Conservation (phyloP, 2,888 invertebrate species). For the Leucania comma region DNA sequence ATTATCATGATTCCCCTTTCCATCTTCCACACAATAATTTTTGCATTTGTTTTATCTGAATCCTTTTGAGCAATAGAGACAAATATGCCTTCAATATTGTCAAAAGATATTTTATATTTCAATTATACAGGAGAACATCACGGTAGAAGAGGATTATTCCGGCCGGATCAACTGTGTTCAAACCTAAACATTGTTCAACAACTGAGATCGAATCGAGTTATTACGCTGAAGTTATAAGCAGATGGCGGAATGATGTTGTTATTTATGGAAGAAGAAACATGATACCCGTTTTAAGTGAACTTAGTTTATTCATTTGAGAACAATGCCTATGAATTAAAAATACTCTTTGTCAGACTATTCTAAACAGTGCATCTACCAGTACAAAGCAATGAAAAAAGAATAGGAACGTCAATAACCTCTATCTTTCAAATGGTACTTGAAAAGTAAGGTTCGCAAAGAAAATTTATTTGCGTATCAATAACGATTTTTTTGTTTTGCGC, state of each 20-base stretch:
- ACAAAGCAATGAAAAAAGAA: too few species aligned
- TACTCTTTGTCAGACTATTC: not conserved
- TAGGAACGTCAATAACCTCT: too few species aligned
- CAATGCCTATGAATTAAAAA: not conserved
- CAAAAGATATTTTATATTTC: conserved; percentile 43
- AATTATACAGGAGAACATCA: conserved; percentile 43
- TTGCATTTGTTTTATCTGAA: not conserved
- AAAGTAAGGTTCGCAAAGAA: too few species aligned
- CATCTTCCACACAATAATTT: conserved; percentile 6
- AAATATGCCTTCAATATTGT: conserved; percentile 32
- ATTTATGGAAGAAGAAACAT: conserved; percentile 13
- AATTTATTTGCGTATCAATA: too few species aligned
- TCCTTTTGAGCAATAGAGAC: conserved; percentile 4
- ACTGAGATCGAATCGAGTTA: conserved; percentile 41
- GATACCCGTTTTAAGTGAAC: not conserved
- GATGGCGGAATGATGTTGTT: conserved; percentile 35
- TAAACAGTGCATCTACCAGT: not conserved
- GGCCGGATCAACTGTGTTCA: conserved; percentile 42
- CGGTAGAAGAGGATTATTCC: conserved; percentile 50
- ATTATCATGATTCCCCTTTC: not conserved
- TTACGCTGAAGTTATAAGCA: conserved; percentile 44
- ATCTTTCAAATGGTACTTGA: too few species aligned
- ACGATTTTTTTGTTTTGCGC: too few species aligned
- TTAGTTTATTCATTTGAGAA: not conserved
- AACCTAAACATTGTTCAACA: conserved; percentile 55